Evolutionary conservation across 92 coral and sea anemone genomes (phyloP), one percentile per base, ranked within the genome.

Genomic region (Phenganax subtilis): DNA sequence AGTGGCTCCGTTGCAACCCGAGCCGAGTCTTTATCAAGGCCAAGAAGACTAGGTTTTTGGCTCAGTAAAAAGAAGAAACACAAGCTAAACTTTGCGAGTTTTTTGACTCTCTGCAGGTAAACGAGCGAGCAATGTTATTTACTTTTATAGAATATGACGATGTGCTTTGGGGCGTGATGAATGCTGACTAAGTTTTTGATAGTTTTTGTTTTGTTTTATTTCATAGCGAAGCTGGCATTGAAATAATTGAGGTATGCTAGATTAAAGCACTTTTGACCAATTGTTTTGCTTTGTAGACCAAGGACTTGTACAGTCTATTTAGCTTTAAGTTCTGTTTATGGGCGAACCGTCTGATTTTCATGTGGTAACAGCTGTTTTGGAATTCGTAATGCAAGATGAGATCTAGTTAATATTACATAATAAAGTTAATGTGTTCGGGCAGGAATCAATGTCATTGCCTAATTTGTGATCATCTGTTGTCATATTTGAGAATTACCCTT

Each of bases 21-120:
- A 73, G 5, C 61, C 53, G 89, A 86, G 54, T 75, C 86, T 17
- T 57, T 77, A 62, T 86, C 81, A 73, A 75, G 89, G 37, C 85
- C 82, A 44, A 91, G 86, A 61, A 87, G 92, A 74, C 86, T 96
- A 8, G 99, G 96, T 25, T 92, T 96, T 83, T 86, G 93, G 75
- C 76, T 92, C 58, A 96, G 99, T 27, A 90, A 87, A n/a, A 92
- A 93, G 90, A 96, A 96, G 92, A 96, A 87, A 88, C 88, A 93
- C 30, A 86, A 86, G 81, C 81, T 88, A 12, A 88, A 91, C 55
- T 92, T 96, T 73, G 97, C 87, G 72, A 90, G 91, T 55, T 96
- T 96, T 79, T 81, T 90, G 76, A 89, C 89, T 72, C 84, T 92
- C 37, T 96, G 99, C 89, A 90, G 90, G 99, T 90, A 51, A 77